These are phyloP conservation scores for Meriones unguiculatus DNA, from an alignment of 2,113 vertebrate genomes.

Conservation along the genomic window DNA sequence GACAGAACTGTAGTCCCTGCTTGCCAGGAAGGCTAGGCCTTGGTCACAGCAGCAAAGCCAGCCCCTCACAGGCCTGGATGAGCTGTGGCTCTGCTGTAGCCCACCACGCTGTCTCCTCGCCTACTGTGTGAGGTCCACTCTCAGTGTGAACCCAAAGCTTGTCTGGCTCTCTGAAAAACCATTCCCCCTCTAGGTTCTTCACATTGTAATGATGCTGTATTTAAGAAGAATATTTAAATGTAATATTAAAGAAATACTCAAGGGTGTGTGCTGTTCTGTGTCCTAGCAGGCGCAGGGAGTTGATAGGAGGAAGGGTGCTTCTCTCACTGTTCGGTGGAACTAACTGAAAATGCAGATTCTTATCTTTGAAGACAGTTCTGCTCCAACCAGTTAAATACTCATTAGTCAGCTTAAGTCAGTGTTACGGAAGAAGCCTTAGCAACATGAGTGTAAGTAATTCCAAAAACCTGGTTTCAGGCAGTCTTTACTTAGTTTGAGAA, in stretches of 20 bases:
- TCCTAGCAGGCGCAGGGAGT: conserved; percentile 25
- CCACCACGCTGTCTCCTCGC: conserved; percentile 33
- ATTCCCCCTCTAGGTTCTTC: conserved; percentile 78
- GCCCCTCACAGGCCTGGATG: conserved; percentile 1
- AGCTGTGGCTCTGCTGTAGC: conserved; percentile 19
- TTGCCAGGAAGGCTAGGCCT: conserved; percentile 61
- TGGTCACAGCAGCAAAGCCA: conserved; percentile 43
- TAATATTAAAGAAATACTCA: conserved; percentile 86
- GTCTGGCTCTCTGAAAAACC: conserved; percentile 76
- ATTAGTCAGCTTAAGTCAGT: conserved; percentile 35
- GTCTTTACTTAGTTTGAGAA: conserved; percentile 77
- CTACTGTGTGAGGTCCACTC: conserved; percentile 79
- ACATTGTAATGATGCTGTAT: conserved; percentile 84
- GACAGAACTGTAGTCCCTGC: conserved; percentile 12
- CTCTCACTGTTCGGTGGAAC: neutral
- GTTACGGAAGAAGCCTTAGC: conserved; percentile 24
- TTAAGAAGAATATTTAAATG: conserved; percentile 88
- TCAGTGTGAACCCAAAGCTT: conserved; percentile 86
- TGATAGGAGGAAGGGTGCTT: conserved; percentile 63
- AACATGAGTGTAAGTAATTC: conserved; percentile 61
- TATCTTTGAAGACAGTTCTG: conserved; percentile 34
- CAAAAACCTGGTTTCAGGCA: conserved; percentile 59
- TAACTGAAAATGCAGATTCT: neutral
- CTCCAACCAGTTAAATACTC: neutral
- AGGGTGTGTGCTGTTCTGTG: conserved; percentile 63